Evolutionary conservation across 92 coral and sea anemone species (phyloP).

Genomic region (Paragorgia papillata): DNA sequence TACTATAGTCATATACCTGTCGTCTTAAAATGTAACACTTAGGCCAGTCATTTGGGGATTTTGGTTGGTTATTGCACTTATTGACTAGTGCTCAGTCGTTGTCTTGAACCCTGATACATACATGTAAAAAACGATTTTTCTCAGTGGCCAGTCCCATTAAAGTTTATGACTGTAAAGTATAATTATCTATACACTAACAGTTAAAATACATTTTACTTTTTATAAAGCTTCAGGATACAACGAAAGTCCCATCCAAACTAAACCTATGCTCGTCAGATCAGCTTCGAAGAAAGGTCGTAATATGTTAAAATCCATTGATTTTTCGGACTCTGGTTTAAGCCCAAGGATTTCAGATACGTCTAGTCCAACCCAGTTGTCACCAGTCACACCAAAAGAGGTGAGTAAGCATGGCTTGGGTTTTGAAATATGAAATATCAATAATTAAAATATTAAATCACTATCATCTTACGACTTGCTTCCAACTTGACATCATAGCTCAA

Average conservation of each 20-base stretch:
- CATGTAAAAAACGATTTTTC: too few relatives aligned
- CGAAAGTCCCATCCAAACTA: slow-evolving; percentile 88
- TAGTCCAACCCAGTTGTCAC: slow-evolving; percentile 27
- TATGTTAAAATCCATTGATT: slow-evolving; percentile 47
- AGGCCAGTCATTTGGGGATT: too few relatives aligned
- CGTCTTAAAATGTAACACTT: too few relatives aligned
- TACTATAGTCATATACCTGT: too few relatives aligned
- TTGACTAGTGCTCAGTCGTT: too few relatives aligned
- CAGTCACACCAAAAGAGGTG: slow-evolving; percentile 28
- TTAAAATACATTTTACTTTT: background rate
- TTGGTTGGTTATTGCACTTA: too few relatives aligned
- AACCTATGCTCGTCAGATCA: slow-evolving; percentile 89
- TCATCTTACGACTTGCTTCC: too few relatives aligned
- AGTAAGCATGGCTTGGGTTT: background rate
- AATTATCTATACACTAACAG: background rate
- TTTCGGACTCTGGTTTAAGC: slow-evolving; percentile 17
- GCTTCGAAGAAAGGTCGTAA: slow-evolving; percentile 91
- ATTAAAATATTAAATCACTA: too few relatives aligned
- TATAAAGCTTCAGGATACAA: slow-evolving; percentile 50
- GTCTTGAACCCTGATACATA: too few relatives aligned
- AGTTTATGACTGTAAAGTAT: background rate
- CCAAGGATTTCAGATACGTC: slow-evolving; percentile 1
- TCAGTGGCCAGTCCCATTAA: background rate
- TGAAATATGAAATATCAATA: too few relatives aligned
- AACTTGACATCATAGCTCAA: too few relatives aligned